phyloP scores from a whole-genome alignment of 2,888 invertebrate species.

The Megalurothrips usitatus region DNA sequence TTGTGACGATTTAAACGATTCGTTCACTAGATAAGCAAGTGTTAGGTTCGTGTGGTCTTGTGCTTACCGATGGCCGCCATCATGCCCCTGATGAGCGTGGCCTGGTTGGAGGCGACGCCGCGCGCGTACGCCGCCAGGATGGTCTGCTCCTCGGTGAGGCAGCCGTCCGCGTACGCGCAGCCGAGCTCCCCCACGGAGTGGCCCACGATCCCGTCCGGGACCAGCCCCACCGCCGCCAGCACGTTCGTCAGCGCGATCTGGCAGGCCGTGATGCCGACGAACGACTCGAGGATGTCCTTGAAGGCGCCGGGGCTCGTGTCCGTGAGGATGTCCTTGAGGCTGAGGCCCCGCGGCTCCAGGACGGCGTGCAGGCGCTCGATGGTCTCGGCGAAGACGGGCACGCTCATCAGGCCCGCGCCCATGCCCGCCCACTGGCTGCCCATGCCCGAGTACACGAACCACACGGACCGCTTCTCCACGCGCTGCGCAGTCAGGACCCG shows the following conservation, averaged over 20 bases:
- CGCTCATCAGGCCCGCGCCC: constrained; percentile 68
- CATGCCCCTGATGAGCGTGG: constrained; percentile 65
- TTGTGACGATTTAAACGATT: too few relatives aligned
- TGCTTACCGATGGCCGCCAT: constrained; percentile 76
- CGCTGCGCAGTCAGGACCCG: constrained; percentile 41
- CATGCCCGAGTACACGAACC: constrained; percentile 91
- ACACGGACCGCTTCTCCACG: constrained; percentile 65
- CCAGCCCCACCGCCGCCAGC: constrained; percentile 56
- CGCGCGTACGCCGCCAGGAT: constrained; percentile 79
- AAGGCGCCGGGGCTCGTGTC: constrained; percentile 58
- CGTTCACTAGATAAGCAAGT: too few relatives aligned
- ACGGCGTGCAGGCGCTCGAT: constrained; percentile 62
- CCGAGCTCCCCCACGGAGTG: constrained; percentile 94
- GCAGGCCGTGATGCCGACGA: constrained; percentile 68
- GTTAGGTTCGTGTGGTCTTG: too few relatives aligned
- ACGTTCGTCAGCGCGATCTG: constrained; percentile 71
- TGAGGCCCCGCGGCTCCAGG: constrained; percentile 59
- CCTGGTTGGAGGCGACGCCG: constrained; percentile 70
- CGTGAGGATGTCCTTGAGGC: constrained; percentile 60
- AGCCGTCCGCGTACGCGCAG: constrained; percentile 92
- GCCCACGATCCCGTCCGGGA: constrained; percentile 70
- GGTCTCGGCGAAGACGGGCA: constrained; percentile 68
- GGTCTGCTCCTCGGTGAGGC: constrained; percentile 81
- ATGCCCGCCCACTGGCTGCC: constrained; percentile 84
- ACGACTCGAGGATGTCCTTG: constrained; percentile 64